Evolutionary conservation across 2,888 invertebrate genomes (phyloP).

Genomic region (Tachystola acroxantha): DNA sequence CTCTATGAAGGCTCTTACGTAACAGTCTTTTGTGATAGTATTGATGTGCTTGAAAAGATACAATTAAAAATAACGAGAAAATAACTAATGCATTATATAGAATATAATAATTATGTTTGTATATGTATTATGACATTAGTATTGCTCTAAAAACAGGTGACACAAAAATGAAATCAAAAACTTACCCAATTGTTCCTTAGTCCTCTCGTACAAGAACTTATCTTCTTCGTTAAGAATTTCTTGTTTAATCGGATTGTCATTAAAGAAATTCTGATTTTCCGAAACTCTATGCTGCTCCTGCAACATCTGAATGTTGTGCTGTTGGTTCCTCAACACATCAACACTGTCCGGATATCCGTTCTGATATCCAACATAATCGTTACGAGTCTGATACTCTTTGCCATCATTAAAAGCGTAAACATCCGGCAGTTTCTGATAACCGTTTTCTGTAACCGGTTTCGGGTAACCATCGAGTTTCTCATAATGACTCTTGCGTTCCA

Average conservation of each 20-base stretch:
- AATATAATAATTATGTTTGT: too few species aligned
- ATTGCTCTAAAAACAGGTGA: too few species aligned
- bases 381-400: slow-evolving; percentile 27
- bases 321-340: slow-evolving; percentile 53
- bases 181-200: slow-evolving; percentile 51
- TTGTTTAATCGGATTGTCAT: slow-evolving; percentile 61
- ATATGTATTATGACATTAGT: too few species aligned
- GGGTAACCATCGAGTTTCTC: slow-evolving; percentile 42
- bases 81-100: too few species aligned
- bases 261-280: slow-evolving; percentile 60
- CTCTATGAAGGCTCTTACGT: too few species aligned
- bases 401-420: slow-evolving; percentile 23
- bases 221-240: slow-evolving; percentile 62
- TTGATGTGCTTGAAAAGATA: too few species aligned
- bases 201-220: slow-evolving; percentile 50
- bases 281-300: slow-evolving; percentile 54
- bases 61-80: too few species aligned
- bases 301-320: slow-evolving; percentile 56
- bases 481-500: slow-evolving; percentile 53
- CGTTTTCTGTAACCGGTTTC: slow-evolving; percentile 25
- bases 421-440: slow-evolving; percentile 30
- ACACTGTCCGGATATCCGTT: slow-evolving; percentile 35
- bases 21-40: too few species aligned
- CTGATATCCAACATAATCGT: slow-evolving; percentile 8
- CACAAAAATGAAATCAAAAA: slow-evolving; percentile 7